Evolutionary conservation across 64 coral and sea anemone genomes (phyloP).

Genomic region (Montipora foliosa): DNA sequence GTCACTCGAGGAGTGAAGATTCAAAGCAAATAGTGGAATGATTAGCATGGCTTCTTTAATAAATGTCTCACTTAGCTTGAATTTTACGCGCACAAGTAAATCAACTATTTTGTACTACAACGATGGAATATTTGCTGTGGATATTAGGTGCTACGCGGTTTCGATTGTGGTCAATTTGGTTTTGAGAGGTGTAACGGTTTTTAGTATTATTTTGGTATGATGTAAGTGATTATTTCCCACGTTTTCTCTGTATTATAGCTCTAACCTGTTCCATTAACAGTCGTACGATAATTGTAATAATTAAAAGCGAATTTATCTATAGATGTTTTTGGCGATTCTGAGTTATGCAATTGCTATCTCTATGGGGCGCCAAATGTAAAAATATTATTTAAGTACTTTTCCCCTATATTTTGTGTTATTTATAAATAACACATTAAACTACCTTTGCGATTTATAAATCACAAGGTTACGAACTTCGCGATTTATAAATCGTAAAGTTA

Average conservation of each 20-base stretch:
- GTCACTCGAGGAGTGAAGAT: not conserved
- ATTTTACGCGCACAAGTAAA: not conserved
- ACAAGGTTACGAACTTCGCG: too few species aligned
- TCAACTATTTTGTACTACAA: constrained; percentile 1
- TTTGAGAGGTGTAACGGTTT: not conserved
- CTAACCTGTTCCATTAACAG: not conserved
- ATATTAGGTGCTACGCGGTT: not conserved
- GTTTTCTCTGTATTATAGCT: constrained; percentile 15
- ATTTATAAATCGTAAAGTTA: too few species aligned
- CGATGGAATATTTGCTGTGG: not conserved
- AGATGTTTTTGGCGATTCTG: not conserved
- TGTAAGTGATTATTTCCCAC: not conserved
- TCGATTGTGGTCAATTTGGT: not conserved
- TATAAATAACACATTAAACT: too few species aligned
- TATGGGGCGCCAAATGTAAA: too few species aligned
- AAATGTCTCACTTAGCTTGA: not conserved
- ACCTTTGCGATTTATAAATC: too few species aligned
- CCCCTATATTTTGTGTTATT: too few species aligned
- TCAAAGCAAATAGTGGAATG: not conserved
- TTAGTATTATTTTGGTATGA: not conserved
- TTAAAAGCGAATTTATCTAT: not conserved
- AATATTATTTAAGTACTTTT: too few species aligned
- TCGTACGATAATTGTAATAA: not conserved
- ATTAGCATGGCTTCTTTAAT: not conserved
- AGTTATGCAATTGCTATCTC: not conserved